A percentile compares a stretch with the other conserved stretches of the same genome.
phyloP scores from a whole-genome alignment of 2,888 invertebrate genomes.

The Cryptus armator region DNA sequence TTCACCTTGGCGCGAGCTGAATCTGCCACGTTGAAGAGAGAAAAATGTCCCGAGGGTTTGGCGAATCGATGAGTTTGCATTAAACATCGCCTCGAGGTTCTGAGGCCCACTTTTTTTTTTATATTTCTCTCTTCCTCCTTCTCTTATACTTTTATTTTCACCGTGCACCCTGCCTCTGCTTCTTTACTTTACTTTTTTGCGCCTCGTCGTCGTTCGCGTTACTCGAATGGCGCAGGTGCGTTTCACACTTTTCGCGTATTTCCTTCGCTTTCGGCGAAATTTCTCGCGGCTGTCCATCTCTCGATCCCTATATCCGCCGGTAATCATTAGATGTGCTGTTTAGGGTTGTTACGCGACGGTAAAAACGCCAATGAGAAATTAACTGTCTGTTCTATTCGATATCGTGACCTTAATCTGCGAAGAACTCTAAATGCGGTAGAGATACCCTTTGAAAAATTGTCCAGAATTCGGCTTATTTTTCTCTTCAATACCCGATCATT shows the following conservation, averaged over 20 bases:
- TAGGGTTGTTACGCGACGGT: neutral
- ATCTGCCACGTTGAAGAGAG: slow-evolving; percentile 67
- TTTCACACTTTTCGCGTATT: slow-evolving; percentile 34
- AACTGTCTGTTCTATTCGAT: no score
- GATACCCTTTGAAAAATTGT: neutral
- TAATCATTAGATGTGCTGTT: neutral
- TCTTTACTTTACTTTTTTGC: neutral
- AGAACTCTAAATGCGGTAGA: neutral
- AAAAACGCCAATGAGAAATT: no score
- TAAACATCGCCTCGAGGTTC: slow-evolving; percentile 77
- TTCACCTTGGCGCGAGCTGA: slow-evolving; percentile 68
- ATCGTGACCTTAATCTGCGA: no score
- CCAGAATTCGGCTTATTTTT: neutral
- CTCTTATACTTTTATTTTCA: slow-evolving; percentile 8
- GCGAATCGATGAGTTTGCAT: slow-evolving; percentile 83
- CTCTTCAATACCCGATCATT: neutral
- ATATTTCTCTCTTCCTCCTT: slow-evolving; percentile 16
- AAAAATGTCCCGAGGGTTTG: slow-evolving; percentile 78
- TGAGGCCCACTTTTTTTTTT: slow-evolving; percentile 35
- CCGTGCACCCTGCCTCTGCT: slow-evolving; percentile 34
- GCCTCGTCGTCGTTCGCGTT: neutral
- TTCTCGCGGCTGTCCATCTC: neutral
- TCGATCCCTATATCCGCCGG: neutral
- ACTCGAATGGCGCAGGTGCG: slow-evolving; percentile 38
- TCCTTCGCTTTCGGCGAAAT: slow-evolving; percentile 4